phyloP scores from a whole-genome alignment of 2,797 vertebrate genomes.

The Synaphobranchus kaupii region DNA sequence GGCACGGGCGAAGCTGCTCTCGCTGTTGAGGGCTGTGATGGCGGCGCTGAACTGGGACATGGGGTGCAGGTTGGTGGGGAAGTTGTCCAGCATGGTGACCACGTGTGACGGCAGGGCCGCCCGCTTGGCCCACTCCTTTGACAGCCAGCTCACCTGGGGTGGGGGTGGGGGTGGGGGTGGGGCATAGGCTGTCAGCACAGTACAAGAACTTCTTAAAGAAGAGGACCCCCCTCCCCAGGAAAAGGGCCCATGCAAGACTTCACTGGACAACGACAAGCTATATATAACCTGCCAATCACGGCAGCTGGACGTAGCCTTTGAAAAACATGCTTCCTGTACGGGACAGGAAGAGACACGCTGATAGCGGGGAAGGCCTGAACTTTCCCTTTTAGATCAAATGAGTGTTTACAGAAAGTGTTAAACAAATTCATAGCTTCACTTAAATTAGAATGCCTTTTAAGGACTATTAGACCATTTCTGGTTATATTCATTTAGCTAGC shows the following conservation, averaged over 20 bases:
- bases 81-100: slow-evolving; percentile 97
- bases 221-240: no score
- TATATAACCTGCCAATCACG: not conserved
- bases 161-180: not conserved
- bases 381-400: no score
- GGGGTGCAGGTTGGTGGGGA: slow-evolving; percentile 94
- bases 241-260: no score
- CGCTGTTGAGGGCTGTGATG: slow-evolving; percentile 93
- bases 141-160: slow-evolving; percentile 86
- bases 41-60: slow-evolving; percentile 97
- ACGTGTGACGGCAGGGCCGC: slow-evolving; percentile 94
- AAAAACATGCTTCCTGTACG: no score
- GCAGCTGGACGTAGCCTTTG: no score
- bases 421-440: no score
- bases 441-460: no score
- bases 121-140: slow-evolving; percentile 92
- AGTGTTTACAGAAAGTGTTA: no score
- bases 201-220: not conserved
- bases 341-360: no score
- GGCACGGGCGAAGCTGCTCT: slow-evolving; percentile 90
- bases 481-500: no score
- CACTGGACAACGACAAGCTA: not conserved
- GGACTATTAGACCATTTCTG: no score
- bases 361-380: no score
- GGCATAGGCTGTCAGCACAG: not conserved